These are phyloP conservation scores for Epinephelus moara DNA, from an alignment of 2,113 vertebrate species.

Conservation along the genomic window DNA sequence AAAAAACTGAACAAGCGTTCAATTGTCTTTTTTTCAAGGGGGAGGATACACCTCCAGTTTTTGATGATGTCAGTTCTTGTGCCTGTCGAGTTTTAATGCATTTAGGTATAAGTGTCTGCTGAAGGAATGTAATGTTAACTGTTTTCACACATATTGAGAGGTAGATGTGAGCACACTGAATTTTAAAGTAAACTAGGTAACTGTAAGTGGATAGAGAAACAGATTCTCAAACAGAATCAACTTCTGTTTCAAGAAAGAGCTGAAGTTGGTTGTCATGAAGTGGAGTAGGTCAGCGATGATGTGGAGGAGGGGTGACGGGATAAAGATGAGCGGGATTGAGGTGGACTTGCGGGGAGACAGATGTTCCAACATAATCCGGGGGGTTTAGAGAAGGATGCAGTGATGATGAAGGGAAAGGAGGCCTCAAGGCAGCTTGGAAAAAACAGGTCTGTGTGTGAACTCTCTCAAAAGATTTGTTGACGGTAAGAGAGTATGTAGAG, in stretches of 20 bases:
- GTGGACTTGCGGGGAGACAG: constrained; percentile 54
- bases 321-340: constrained; percentile 42
- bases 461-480: constrained; percentile 10
- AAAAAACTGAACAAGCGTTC: too few species aligned
- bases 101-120: not conserved
- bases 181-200: not conserved
- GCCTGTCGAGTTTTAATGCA: not conserved
- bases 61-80: not conserved
- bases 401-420: constrained; percentile 23
- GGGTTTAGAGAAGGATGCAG: constrained; percentile 42
- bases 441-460: not conserved
- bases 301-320: constrained; percentile 28
- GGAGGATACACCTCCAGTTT: too few species aligned
- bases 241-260: not conserved
- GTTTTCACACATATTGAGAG: not conserved
- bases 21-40: too few species aligned
- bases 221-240: not conserved
- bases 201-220: not conserved
- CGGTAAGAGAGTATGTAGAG: not conserved
- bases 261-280: not conserved
- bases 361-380: constrained; percentile 66
- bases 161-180: not conserved
- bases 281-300: constrained; percentile 11
- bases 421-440: constrained; percentile 5
- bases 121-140: too few species aligned